Evolutionary conservation across 2,113 vertebrate species (phyloP).

Genomic region (Cinclus mexicanus): DNA sequence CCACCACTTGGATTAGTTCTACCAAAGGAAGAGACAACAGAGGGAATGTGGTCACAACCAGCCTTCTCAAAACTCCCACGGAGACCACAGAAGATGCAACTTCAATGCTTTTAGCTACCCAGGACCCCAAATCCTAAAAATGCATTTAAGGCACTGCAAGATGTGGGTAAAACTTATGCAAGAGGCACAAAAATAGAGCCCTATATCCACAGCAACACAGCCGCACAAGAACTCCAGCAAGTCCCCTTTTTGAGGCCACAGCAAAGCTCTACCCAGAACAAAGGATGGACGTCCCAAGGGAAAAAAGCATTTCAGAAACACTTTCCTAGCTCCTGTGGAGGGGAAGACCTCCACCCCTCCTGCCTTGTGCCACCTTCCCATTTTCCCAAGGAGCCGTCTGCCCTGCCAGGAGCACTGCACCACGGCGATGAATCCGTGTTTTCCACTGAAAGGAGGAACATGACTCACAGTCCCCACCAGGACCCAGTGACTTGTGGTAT

Average conservation of each 20-base stretch:
- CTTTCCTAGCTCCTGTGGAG: background rate
- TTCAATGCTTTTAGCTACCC: background rate
- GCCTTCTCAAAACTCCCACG: background rate
- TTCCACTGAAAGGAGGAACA: background rate
- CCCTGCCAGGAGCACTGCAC: background rate
- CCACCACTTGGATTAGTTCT: background rate
- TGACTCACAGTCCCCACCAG: conserved; percentile 25
- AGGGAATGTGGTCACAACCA: background rate
- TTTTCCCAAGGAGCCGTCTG: background rate
- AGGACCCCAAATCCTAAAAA: background rate
- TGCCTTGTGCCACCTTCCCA: background rate
- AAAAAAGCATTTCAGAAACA: background rate
- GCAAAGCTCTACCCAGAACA: background rate
- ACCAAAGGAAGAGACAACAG: background rate
- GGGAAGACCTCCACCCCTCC: background rate
- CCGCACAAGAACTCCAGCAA: background rate
- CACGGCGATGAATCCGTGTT: background rate
- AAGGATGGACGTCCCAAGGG: background rate
- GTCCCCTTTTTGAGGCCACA: rapidly evolving
- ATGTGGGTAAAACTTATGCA: background rate
- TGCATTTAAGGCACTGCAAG: background rate
- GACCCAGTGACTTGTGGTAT: conserved; percentile 29
- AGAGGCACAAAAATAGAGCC: background rate
- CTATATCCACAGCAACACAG: background rate
- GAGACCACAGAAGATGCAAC: background rate